Evolutionary conservation across 2,888 invertebrate species (phyloP).

Genomic region (Crematogaster levior): DNA sequence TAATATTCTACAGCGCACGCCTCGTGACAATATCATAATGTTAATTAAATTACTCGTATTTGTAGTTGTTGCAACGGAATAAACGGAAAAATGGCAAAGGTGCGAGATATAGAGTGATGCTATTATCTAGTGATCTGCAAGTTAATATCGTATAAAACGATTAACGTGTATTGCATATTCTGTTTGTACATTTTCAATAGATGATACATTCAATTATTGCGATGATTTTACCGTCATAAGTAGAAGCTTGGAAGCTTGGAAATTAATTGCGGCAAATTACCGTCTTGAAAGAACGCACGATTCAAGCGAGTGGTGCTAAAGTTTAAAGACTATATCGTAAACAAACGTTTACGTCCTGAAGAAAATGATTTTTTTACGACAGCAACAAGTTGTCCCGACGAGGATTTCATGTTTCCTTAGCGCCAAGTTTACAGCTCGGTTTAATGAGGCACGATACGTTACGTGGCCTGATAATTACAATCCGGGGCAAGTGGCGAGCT

Average conservation of each 20-base stretch:
- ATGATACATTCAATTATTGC: neutral
- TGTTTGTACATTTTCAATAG: neutral
- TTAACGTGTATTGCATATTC: conserved; percentile 1
- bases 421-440: conserved; percentile 33
- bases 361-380: conserved; percentile 51
- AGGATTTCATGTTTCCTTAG: conserved; percentile 49
- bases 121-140: conserved; percentile 16
- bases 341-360: conserved; percentile 26
- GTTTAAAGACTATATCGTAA: conserved; percentile 25
- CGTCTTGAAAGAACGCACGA: neutral
- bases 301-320: conserved; percentile 17
- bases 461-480: conserved; percentile 48
- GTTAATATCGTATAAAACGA: conserved; percentile 36
- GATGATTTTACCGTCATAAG: neutral
- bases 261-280: conserved; percentile 31
- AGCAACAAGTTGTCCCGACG: conserved; percentile 46
- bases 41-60: conserved; percentile 45
- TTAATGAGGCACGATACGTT: conserved; percentile 50
- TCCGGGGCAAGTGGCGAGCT: conserved; percentile 32
- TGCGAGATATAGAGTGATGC: conserved; percentile 10
- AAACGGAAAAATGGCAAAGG: conserved; percentile 28
- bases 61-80: conserved; percentile 5
- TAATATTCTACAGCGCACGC: conserved; percentile 36
- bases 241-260: neutral
- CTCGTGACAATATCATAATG: conserved; percentile 19